Percentiles rank a stretch among this genome's conserved stretches.
Evolutionary conservation across 1,140 invertebrate genomes (phyloP).

Genomic region (Drosophila nasuta): DNA sequence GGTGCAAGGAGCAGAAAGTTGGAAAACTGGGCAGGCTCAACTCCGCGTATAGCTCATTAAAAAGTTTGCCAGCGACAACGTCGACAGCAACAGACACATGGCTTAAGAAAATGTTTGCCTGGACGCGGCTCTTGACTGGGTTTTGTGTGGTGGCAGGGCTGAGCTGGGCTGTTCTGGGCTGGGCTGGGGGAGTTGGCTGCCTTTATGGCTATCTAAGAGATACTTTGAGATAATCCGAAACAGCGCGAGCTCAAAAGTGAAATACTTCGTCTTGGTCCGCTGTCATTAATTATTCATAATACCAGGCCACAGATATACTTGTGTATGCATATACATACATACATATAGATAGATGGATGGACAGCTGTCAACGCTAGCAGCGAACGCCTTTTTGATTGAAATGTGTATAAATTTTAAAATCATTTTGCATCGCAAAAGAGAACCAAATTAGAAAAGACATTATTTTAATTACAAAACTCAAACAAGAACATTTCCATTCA

Average conservation of each 20-base stretch:
- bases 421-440: slow-evolving; percentile 38
- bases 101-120: slow-evolving; percentile 71
- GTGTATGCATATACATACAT: background rate
- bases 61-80: slow-evolving; percentile 71
- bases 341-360: background rate
- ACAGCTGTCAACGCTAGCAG: slow-evolving; percentile 25
- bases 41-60: slow-evolving; percentile 71
- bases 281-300: slow-evolving; percentile 81
- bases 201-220: slow-evolving; percentile 74
- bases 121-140: slow-evolving; percentile 8
- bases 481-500: background rate
- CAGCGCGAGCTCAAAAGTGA: slow-evolving; percentile 59
- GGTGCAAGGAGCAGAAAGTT: background rate
- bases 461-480: slow-evolving; percentile 11
- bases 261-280: slow-evolving; percentile 51
- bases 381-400: slow-evolving; percentile 55
- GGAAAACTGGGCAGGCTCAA: slow-evolving; percentile 28
- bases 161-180: background rate
- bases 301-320: slow-evolving; percentile 39
- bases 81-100: slow-evolving; percentile 64
- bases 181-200: slow-evolving; percentile 26
- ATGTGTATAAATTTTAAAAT: slow-evolving; percentile 58
- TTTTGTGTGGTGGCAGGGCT: too few relatives aligned
- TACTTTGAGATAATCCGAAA: slow-evolving; percentile 71
- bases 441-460: slow-evolving; percentile 10